These are phyloP conservation scores for Hemibagrus guttatus DNA, from an alignment of 2,797 vertebrate genomes.

Conservation along the genomic window DNA sequence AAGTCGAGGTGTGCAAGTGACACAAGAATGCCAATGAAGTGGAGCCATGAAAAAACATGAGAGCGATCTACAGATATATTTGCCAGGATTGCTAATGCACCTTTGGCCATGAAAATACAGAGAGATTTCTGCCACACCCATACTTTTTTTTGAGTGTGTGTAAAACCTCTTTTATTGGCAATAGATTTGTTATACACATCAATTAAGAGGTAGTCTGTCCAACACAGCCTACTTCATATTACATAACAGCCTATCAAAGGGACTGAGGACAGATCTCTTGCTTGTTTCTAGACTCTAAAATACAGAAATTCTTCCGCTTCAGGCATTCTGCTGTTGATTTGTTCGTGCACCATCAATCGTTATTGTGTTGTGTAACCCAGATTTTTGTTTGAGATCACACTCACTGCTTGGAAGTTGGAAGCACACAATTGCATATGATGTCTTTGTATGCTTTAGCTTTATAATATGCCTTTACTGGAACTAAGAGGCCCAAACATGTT, in stretches of 20 bases:
- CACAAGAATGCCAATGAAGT: background rate
- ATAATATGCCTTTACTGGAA: background rate
- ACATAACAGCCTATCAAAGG: background rate
- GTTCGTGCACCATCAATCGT: background rate
- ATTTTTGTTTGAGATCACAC: background rate
- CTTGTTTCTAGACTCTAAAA: background rate
- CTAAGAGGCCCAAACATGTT: background rate
- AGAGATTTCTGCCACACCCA: too few species aligned
- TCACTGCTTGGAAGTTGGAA: background rate
- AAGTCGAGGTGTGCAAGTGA: background rate
- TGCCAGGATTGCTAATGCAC: too few species aligned
- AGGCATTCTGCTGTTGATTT: background rate
- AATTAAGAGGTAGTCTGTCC: background rate
- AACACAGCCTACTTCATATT: background rate
- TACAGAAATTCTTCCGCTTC: background rate
- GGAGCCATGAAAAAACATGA: background rate
- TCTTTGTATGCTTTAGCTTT: background rate
- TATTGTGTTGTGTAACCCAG: background rate
- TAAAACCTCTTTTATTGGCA: background rate
- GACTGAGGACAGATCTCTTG: background rate
- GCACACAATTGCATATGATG: background rate
- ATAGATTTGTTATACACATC: background rate
- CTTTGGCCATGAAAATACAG: too few species aligned
- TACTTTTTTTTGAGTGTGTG: background rate
- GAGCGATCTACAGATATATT: background rate